These are phyloP conservation scores for Nymphalis c-album DNA, from an alignment of 2,888 invertebrate genomes.

Conservation along the genomic window DNA sequence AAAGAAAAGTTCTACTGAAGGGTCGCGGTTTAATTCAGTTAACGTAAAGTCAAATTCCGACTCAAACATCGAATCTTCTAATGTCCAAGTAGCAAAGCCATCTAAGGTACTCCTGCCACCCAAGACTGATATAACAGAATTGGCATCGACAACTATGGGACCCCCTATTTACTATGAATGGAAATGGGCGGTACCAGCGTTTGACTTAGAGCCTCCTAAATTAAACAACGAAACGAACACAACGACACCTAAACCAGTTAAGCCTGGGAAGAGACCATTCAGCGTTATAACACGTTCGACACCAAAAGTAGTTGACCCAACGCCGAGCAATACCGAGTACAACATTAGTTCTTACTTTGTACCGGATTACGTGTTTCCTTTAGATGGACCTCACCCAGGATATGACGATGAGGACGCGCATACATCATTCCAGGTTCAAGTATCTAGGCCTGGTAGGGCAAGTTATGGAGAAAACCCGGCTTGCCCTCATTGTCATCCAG, in stretches of 20 bases:
- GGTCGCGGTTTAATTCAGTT: conserved; percentile 57
- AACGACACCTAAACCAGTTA: conserved; percentile 48
- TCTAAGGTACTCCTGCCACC: conserved; percentile 78
- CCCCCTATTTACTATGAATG: conserved; percentile 84
- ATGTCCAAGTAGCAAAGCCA: conserved; percentile 49
- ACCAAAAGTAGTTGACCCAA: conserved; percentile 51
- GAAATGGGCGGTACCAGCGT: conserved; percentile 84
- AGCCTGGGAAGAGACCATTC: conserved; percentile 61
- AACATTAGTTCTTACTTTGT: conserved; percentile 82
- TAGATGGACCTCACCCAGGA: conserved; percentile 82
- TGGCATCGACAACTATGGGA: conserved; percentile 79
- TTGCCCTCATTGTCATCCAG: conserved; percentile 84
- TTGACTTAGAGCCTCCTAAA: conserved; percentile 81
- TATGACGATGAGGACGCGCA: conserved; percentile 79
- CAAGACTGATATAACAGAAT: conserved; percentile 65
- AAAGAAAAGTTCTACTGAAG: conserved; percentile 53
- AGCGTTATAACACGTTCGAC: conserved; percentile 61
- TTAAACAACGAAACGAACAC: conserved; percentile 60
- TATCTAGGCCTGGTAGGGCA: conserved; percentile 68
- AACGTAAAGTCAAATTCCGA: conserved; percentile 55
- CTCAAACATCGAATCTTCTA: conserved; percentile 29
- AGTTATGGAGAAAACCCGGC: conserved; percentile 82
- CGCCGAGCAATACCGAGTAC: conserved; percentile 72
- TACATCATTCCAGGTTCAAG: conserved; percentile 83
- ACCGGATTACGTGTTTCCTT: conserved; percentile 83